Conservation (phyloP, 2,888 invertebrate genomes). For the Drosophila anomalata region DNA sequence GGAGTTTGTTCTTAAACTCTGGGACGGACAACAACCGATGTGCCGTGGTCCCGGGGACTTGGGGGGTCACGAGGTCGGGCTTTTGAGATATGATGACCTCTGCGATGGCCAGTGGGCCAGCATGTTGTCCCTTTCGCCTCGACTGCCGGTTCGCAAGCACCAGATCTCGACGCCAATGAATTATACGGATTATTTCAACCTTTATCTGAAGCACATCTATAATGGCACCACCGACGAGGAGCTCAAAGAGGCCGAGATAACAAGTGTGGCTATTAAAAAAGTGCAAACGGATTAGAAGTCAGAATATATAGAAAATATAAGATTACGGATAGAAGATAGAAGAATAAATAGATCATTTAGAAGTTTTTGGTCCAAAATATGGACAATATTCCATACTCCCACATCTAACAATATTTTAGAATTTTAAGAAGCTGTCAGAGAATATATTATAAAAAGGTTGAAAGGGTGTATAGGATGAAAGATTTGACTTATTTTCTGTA, state of each 20-base stretch:
- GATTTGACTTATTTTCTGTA: background rate
- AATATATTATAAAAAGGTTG: too few relatives aligned
- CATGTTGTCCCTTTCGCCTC: constrained; percentile 85
- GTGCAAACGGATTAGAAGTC: constrained; percentile 45
- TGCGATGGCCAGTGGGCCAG: constrained; percentile 90
- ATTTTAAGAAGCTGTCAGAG: too few relatives aligned
- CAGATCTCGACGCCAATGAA: constrained; percentile 83
- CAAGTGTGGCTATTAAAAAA: constrained; percentile 70
- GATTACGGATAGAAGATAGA: too few relatives aligned
- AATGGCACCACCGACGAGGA: constrained; percentile 76
- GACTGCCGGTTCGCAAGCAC: constrained; percentile 82
- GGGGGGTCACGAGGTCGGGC: constrained; percentile 84
- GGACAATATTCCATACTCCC: background rate
- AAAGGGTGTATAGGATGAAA: too few relatives aligned
- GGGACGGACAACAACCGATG: constrained; percentile 85
- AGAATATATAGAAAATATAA: too few relatives aligned
- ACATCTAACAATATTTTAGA: too few relatives aligned
- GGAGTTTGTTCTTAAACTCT: constrained; percentile 84
- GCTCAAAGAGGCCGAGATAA: constrained; percentile 70
- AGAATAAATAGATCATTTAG: background rate
- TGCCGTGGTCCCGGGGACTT: constrained; percentile 85
- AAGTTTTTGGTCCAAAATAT: background rate
- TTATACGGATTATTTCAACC: constrained; percentile 83
- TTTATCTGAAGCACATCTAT: constrained; percentile 83
- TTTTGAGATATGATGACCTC: constrained; percentile 87